Evolutionary conservation across 2,888 invertebrate species (phyloP).

Genomic region (Tethea ocularis): DNA sequence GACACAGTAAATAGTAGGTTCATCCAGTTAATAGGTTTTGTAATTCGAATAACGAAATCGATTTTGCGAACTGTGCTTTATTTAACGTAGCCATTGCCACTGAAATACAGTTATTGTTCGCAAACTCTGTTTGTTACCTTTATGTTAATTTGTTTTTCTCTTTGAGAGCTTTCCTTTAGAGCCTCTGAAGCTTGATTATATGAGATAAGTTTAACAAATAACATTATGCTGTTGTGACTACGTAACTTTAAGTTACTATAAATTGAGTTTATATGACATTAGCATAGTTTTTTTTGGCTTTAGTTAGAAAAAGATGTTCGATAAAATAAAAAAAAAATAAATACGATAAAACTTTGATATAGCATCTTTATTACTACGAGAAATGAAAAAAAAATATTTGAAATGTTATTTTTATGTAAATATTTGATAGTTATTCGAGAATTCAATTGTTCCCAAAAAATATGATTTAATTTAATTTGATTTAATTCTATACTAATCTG

Average conservation of each 20-base stretch:
- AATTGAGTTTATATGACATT: not conserved
- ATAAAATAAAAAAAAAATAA: too few species aligned
- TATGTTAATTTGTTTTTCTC: slow-evolving; percentile 42
- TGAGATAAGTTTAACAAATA: slow-evolving; percentile 31
- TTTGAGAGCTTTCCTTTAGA: slow-evolving; percentile 17
- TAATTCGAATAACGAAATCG: not conserved
- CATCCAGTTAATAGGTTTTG: not conserved
- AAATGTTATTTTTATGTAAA: too few species aligned
- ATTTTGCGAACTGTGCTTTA: slow-evolving; percentile 20
- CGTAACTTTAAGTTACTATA: not conserved
- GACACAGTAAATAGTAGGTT: slow-evolving; percentile 5
- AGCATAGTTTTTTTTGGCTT: not conserved
- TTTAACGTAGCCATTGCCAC: slow-evolving; percentile 35
- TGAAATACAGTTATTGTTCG: slow-evolving; percentile 33
- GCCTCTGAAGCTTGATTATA: slow-evolving; percentile 22
- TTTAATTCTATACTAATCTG: too few species aligned
- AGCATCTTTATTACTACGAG: too few species aligned
- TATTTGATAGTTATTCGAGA: too few species aligned
- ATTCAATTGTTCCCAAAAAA: too few species aligned
- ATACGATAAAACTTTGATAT: too few species aligned
- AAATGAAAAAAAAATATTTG: too few species aligned
- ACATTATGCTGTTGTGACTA: slow-evolving; percentile 22
- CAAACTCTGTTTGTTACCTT: slow-evolving; percentile 35
- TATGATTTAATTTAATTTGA: too few species aligned
- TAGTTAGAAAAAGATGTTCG: too few species aligned